phyloP scores from a whole-genome alignment of 2,113 vertebrate species.

The Dunckerocampus dactyliophorus region DNA sequence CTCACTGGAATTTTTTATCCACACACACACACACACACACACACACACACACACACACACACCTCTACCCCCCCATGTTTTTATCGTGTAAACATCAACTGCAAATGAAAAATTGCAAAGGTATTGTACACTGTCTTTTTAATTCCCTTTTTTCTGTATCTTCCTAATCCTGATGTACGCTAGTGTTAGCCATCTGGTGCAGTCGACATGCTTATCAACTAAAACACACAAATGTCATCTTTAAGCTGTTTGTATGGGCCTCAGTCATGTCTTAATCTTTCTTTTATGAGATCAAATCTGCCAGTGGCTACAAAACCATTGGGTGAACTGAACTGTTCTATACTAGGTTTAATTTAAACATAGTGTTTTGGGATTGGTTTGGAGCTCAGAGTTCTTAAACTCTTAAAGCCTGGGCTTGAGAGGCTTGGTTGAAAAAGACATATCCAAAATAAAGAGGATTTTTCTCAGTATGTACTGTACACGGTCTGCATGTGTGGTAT shows the following conservation, averaged over 20 bases:
- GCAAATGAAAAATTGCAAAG: conserved; percentile 1
- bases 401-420: background rate
- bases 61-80: background rate
- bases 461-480: no score
- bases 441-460: no score
- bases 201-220: conserved; percentile 58
- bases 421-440: no score
- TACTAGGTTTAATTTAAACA: conserved; percentile 4
- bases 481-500: no score
- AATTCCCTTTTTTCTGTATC: conserved; percentile 25
- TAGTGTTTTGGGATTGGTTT: conserved; percentile 5
- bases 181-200: conserved; percentile 33
- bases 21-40: no score
- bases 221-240: conserved; percentile 63
- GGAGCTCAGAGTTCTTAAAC: conserved; percentile 1
- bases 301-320: conserved; percentile 6
- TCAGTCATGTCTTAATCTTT: conserved; percentile 49
- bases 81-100: background rate
- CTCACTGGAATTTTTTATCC: no score
- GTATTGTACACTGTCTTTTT: conserved; percentile 30
- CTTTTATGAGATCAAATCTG: conserved; percentile 25
- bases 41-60: no score
- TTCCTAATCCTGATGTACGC: conserved; percentile 45
- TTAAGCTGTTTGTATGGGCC: conserved; percentile 48
- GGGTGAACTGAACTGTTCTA: conserved; percentile 6